Evolutionary conservation across 2,113 vertebrate genomes (phyloP), one percentile per base, ranked within the genome.

Genomic region (Nipponia nippon): DNA sequence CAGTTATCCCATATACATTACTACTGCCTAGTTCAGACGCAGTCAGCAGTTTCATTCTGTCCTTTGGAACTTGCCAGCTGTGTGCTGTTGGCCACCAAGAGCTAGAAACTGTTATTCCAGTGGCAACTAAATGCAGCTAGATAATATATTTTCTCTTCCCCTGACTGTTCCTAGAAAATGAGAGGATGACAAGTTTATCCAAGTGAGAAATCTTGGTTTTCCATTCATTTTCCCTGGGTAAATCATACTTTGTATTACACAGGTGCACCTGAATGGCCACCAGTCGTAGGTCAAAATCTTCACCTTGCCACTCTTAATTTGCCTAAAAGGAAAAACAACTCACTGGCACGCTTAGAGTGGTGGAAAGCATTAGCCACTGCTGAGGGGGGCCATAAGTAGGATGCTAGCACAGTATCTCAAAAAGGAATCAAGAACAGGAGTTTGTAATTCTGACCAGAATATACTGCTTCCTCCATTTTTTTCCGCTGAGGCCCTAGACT

Each of bases 191-290:
- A 42, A 89, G 47, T 82, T 90, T 93, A 79, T 89, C 69, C 59
- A 86, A 83, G 90, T 91, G 78, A 59, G 77, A 93, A 95, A 91
- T 69, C 71, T 78, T 76, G 50, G 70, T 26, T 93, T 95, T 72
- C 70, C 25, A 34, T 91, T 88, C 32, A 73, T 88, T 93, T 91
- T 67, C 72, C n/a, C 15, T 52, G 86, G 71, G 73, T 83, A 75
- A 83, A 83, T 89, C n/a, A 20, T 62, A 47, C 62, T 50, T 67
- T 75, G 40, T 76, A 11, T 89, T 87, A 16, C 19, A 47, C 42
- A 70, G 69, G 55, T 90, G 61, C 55, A 81, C 47, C 22, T 50
- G 69, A 58, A 16, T 62, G 75, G 34, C 66, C 71, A 65, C 85
- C 36, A 79, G 62, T 38, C 6, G 1, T n/a, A 72, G 79, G 80